phyloP scores from a whole-genome alignment of 2,797 vertebrate species.

The Bradypodion ventrale region DNA sequence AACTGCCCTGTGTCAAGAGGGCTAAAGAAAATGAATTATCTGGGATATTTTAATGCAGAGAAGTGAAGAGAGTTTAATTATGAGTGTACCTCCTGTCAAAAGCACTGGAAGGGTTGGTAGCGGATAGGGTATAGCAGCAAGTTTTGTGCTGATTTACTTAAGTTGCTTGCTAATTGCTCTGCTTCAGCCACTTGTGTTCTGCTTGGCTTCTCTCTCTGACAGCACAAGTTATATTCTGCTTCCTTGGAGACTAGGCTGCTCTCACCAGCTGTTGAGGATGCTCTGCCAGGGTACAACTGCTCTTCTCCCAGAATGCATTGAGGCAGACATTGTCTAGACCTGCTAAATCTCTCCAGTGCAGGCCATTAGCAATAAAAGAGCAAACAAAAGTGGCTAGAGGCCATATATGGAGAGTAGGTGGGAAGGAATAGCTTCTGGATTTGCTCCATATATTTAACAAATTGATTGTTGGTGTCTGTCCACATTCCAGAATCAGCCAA shows the following conservation, averaged over 20 bases:
- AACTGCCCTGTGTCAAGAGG: neutral
- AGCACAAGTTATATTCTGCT: slow-evolving; percentile 35
- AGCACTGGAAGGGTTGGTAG: neutral
- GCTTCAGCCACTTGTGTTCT: slow-evolving; percentile 8
- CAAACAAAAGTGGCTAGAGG: neutral
- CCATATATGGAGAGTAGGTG: neutral
- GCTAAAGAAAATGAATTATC: no score
- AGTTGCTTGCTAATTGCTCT: slow-evolving; percentile 2
- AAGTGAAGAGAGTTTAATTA: neutral
- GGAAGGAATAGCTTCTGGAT: neutral
- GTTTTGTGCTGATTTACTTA: slow-evolving; percentile 19
- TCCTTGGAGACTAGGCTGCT: neutral
- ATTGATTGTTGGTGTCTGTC: neutral
- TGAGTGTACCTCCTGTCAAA: neutral
- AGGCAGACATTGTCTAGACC: neutral
- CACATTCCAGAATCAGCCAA: accelerated
- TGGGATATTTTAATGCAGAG: neutral
- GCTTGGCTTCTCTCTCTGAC: slow-evolving; percentile 24
- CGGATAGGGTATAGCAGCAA: neutral
- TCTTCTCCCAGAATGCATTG: neutral
- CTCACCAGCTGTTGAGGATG: neutral
- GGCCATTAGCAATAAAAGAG: neutral
- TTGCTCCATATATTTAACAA: neutral
- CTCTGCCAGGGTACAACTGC: neutral
- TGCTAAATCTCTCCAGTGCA: neutral